These are phyloP conservation scores for Danio albolineatus DNA, from an alignment of 2,797 vertebrate genomes.

Conservation along the genomic window DNA sequence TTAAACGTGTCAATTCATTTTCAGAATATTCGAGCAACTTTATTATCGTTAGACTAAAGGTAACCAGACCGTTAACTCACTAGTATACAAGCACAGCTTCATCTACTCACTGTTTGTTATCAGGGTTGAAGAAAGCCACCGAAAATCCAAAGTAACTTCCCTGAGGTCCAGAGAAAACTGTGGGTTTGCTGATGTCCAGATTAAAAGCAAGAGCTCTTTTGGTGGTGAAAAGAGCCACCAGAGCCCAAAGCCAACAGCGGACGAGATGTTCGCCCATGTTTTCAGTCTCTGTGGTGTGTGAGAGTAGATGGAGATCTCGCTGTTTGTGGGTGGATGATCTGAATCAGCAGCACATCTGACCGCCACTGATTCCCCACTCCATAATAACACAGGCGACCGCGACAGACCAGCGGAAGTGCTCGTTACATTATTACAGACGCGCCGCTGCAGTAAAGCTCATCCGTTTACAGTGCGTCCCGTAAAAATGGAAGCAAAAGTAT, in stretches of 20 bases:
- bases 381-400: constrained; percentile 18
- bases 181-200: constrained; percentile 62
- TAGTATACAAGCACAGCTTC: not conserved
- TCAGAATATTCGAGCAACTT: too few relatives aligned
- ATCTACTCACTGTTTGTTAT: constrained; percentile 61
- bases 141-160: constrained; percentile 70
- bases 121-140: constrained; percentile 66
- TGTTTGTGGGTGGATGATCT: constrained; percentile 3
- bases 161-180: constrained; percentile 64
- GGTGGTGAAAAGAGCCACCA: constrained; percentile 34
- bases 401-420: not conserved
- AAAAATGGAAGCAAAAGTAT: not conserved
- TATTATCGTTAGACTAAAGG: too few relatives aligned
- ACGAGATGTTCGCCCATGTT: constrained; percentile 52
- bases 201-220: constrained; percentile 54
- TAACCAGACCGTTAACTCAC: not conserved
- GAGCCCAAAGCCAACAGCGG: constrained; percentile 25
- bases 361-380: constrained; percentile 52
- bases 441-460: not conserved
- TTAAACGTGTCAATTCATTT: too few relatives aligned
- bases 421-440: constrained; percentile 17
- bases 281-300: not conserved
- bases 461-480: not conserved
- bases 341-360: constrained; percentile 26
- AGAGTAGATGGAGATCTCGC: not conserved